Percentiles rank a stretch among this genome's conserved stretches.
These are phyloP conservation scores for Poeciliopsis gracilis DNA, from an alignment of 2,797 vertebrate genomes.

Conservation along the genomic window DNA sequence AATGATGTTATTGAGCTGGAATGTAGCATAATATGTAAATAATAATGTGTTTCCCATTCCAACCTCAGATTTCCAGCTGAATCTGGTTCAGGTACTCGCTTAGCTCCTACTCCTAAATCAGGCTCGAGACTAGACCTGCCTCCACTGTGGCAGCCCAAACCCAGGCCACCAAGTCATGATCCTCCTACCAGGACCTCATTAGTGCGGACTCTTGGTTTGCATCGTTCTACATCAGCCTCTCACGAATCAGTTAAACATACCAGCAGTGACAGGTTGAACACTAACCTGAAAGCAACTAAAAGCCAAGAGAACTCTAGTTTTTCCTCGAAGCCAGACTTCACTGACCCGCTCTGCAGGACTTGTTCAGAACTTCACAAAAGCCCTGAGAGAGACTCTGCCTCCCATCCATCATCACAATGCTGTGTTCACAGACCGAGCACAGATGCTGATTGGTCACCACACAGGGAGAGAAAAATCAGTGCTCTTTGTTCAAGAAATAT, in stretches of 20 bases:
- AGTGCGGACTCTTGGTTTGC: constrained; percentile 16
- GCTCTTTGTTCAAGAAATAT: constrained; percentile 21
- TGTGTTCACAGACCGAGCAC: constrained; percentile 12
- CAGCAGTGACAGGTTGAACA: constrained; percentile 3
- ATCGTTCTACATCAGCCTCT: constrained; percentile 9
- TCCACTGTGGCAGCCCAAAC: constrained; percentile 21
- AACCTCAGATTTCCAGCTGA: constrained; percentile 35
- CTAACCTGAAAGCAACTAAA: constrained; percentile 16
- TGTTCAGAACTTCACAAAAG: constrained; percentile 17
- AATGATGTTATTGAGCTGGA: background rate
- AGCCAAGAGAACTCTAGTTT: background rate
- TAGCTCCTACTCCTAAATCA: constrained; percentile 10
- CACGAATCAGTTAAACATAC: constrained; percentile 14
- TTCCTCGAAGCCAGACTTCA: constrained; percentile 9
- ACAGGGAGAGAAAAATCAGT: constrained; percentile 29
- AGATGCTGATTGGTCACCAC: constrained; percentile 28
- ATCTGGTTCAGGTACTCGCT: constrained; percentile 28
- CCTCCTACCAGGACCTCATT: constrained; percentile 15
- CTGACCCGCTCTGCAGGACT: constrained; percentile 8
- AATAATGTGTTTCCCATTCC: constrained; percentile 4
- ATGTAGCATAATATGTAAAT: background rate
- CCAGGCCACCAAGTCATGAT: constrained; percentile 39
- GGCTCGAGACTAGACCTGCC: constrained; percentile 34
- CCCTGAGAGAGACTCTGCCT: constrained; percentile 13
- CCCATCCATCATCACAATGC: constrained; percentile 12